Evolutionary conservation across 2,113 vertebrate genomes (phyloP), one percentile per base, ranked within the genome.

Genomic region (Prunella fulvescens): DNA sequence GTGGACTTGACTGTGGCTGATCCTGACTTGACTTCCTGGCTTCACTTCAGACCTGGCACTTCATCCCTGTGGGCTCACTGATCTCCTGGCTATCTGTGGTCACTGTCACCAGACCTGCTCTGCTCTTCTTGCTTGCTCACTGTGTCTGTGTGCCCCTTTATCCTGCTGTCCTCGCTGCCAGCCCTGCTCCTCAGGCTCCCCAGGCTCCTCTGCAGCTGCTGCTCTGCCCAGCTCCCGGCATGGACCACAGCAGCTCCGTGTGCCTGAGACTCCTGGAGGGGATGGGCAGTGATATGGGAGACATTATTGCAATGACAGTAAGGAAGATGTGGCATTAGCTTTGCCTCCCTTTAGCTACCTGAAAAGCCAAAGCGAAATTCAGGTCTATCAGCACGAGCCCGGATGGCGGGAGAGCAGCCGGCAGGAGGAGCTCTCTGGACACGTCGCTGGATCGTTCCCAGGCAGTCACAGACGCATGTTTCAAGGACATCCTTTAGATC

Each of bases 391-490:
- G 26, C 42, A 15, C 2, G 54, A 57, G 39, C 26, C 22, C 24
- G 7, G 61, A 13, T 37, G 69, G 60, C n/a, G n/a, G 29, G 31
- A 70, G 64, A 86, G 9, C 72, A 83, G 86, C 96, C 96, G 86
- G 96, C 88, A 97, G 96, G 96, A 94, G 96, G 96, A 96, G 96
- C 96, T 88, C 92, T 51, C 58, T 70, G 51, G 91, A 90, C 95
- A n/a, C 28, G 9, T 12, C 56, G 12, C 62, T 22, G 60, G 15
- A 35, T 65, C n/a, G 0, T n/a, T 64, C 80, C 37, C 12, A 0
- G 77, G 9, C 47, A 11, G 19, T 19, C 39, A 7, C 7, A 61
- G 58, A 18, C 17, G 11, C 39, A 0, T 26, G 39, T 78, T 92
- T 88, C 91, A 93, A 92, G 95, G 83, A 19, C 69, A 81, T 81